Base-by-base conservation (phyloP, 2,113 vertebrate genomes). In the Ageneiosus marmoratus region DNA sequence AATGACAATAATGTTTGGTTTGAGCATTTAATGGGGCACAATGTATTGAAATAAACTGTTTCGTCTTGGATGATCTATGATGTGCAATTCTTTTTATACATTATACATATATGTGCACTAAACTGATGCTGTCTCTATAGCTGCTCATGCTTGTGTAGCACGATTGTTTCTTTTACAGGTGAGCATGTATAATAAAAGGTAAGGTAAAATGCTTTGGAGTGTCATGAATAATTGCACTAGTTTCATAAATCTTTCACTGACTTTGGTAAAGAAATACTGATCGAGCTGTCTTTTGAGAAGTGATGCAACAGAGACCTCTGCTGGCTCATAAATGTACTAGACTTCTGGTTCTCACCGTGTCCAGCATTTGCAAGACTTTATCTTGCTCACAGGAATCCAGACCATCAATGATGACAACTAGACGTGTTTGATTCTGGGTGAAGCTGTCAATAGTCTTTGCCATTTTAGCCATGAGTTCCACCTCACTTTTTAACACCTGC, bases 341-440 rank as follows among this genome's bases (percentile, higher is more conserved):
- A n/a, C 10, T 24, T 32, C 55, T 63, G 20, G 37, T 70, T 92
- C 95, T 89, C 86, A 99, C 98, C 20, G 98, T 99, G 90, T 99
- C 97, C 11, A 99, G 94, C 98, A 99, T 99, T 91, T 99, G 98
- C 20, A 99, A 93, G 24, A 99, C 98, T 87, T 96, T 97, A 92
- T 99, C 98, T 90, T 99, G 98, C n/a, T 99, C 98, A 1, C 98
- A 99, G 50, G 98, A 97, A 88, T 99, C 98, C 83, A 99, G 89
- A 0, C 98, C 97, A 24, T 99, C 98, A 0, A 99, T 98, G 89
- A 99, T 97, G 5, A 99, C 98, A 24, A 95, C 96, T 85, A 99
- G 93, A 29, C 98, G 89, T 0, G 98, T 99, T 91, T 99, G 98
- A 84, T 99, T 97, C 93, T 99, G 97, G 18, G 97, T 99, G 91